Base-by-base conservation (phyloP, 2,113 vertebrate species). In the Laticauda laticaudata region DNA sequence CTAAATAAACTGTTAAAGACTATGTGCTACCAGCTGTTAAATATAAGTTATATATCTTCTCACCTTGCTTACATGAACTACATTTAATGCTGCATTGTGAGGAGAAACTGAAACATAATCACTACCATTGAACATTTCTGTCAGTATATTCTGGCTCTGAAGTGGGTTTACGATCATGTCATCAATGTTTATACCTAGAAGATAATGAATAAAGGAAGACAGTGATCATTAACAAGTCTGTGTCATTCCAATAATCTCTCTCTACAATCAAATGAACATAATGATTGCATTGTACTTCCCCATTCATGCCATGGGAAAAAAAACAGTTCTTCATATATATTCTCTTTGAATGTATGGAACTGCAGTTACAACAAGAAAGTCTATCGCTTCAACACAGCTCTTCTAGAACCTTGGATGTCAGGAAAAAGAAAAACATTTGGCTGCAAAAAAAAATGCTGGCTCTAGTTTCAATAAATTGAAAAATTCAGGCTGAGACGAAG, bases 81-180 rank as follows among this genome's bases (percentile, higher is more conserved):
- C 98, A 3, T 98, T 99, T 91, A 99, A 96, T 94, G 98, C 99
- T 1, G 98, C 98, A 5, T 98, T 99, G 94, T 99, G 99, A 2
- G 99, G 99, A 0, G 99, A 98, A 2, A 95, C 97, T 0, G 98
- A 97, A 89, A 99, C 97, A 69, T 99, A 99, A 39, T 99, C 98
- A 0, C 92, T 97, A 88, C 98, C 97, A 56, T 97, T 99, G 98
- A 98, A 98, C 97, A 99, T 94, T 8, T 98, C 98, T 95, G 98
- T 96, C 57, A 98, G 97, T 88, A 99, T 96, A 95, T 98, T 97
- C 97, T 98, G 98, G 92, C 96, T 96, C 89, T 98, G 97, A 81
- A 99, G 97, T 95, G 98, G 98, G 81, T 91, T 97, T 92, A 99
- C 94, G 54, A 81, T 81, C 34, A 99, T 97, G 94, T 98, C 98